These are phyloP conservation scores for Ciconia maguari DNA, from an alignment of 2,113 vertebrate genomes.

Conservation along the genomic window DNA sequence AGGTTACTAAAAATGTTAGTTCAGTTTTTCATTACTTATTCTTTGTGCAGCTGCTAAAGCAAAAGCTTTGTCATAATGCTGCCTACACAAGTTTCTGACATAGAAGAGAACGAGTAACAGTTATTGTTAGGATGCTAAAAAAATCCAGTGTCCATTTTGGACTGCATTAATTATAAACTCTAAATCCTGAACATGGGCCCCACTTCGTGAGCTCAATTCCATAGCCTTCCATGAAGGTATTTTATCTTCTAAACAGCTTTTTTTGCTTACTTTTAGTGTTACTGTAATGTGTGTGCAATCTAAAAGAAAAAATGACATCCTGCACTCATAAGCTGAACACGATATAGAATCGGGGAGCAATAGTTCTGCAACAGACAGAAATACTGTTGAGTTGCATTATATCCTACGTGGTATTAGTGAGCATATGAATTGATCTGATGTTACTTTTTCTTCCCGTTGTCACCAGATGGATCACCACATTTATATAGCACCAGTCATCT, in stretches of 20 bases:
- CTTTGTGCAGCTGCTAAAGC: background rate
- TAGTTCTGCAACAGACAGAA: background rate
- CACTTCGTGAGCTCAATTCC: background rate
- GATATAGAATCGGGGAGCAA: background rate
- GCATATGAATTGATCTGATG: background rate
- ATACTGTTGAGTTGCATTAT: background rate
- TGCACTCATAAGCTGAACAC: background rate
- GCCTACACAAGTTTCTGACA: background rate
- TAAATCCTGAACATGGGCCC: background rate
- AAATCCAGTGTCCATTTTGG: background rate
- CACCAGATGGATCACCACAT: background rate
- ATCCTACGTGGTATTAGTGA: background rate
- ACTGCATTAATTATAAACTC: background rate
- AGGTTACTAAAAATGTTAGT: background rate
- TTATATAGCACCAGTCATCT: background rate
- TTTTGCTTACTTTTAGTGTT: background rate
- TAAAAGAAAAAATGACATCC: background rate
- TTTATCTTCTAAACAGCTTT: background rate
- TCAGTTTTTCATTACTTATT: background rate
- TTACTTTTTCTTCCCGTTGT: background rate
- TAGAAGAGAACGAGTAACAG: background rate
- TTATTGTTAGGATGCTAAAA: background rate
- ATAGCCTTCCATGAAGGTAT: background rate
- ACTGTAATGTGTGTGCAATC: background rate
- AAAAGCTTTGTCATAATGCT: background rate